Evolutionary conservation across 2,888 invertebrate genomes (phyloP).

Genomic region (Aphodius granarius): DNA sequence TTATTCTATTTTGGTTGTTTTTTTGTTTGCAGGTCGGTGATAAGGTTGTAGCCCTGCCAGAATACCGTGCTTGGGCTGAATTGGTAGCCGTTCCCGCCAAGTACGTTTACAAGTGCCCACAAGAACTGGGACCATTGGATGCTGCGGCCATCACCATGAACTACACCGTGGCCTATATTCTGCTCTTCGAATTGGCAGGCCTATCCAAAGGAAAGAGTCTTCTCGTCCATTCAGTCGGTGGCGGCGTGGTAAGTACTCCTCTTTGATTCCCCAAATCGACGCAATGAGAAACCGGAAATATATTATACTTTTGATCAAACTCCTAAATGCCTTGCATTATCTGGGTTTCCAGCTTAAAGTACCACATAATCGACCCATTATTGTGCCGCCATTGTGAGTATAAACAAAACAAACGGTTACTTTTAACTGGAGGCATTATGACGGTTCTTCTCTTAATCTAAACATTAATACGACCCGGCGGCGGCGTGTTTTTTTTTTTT

Average conservation of each 20-base stretch:
- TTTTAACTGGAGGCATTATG: not conserved
- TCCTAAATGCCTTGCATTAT: not conserved
- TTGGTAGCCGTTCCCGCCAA: slow-evolving; percentile 78
- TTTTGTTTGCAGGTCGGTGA: slow-evolving; percentile 68
- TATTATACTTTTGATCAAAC: not conserved
- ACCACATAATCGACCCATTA: not conserved
- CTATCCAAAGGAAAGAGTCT: slow-evolving; percentile 78
- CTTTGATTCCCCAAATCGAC: not conserved
- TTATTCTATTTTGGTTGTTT: slow-evolving; percentile 13
- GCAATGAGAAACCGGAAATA: too few relatives aligned
- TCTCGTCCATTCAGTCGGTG: slow-evolving; percentile 83
- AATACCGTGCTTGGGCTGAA: slow-evolving; percentile 87
- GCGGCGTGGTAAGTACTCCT: slow-evolving; percentile 76
- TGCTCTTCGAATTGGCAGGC: slow-evolving; percentile 82
- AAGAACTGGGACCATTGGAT: slow-evolving; percentile 74
- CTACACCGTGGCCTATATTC: slow-evolving; percentile 82
- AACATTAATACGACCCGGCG: not conserved
- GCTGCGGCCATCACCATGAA: slow-evolving; percentile 85
- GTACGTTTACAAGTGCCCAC: slow-evolving; percentile 64
- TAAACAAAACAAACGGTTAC: not conserved
- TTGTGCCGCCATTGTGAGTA: not conserved
- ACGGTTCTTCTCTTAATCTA: not conserved
- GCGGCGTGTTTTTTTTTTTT: too few relatives aligned
- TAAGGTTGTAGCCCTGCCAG: slow-evolving; percentile 81
- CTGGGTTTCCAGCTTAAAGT: too few relatives aligned